Conservation (phyloP, 2,797 vertebrate genomes). For the Luscinia luscinia region DNA sequence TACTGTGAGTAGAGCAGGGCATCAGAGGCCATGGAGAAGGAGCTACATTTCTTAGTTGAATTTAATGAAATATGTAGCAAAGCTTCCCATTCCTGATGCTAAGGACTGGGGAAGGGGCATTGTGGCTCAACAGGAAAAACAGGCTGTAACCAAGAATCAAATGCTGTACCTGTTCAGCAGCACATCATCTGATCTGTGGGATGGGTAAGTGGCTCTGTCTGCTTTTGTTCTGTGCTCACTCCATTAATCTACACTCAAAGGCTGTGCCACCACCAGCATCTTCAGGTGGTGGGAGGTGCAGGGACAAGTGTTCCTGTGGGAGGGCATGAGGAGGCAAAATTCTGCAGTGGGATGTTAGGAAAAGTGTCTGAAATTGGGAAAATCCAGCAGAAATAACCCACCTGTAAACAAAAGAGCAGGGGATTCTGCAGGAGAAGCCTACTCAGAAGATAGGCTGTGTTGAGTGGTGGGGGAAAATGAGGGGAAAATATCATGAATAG, state of each 20-base stretch:
- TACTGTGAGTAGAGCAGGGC: neutral
- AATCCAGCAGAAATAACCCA: neutral
- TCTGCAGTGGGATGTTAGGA: neutral
- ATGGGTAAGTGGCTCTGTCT: neutral
- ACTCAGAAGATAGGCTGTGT: neutral
- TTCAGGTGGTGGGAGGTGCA: neutral
- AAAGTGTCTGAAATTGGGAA: neutral
- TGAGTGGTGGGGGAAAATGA: neutral
- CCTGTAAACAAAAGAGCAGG: neutral
- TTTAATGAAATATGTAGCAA: constrained; percentile 55
- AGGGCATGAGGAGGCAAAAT: neutral
- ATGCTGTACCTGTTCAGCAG: neutral
- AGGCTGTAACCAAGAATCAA: neutral
- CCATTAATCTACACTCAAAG: neutral
- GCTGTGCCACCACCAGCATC: neutral
- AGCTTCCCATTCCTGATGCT: constrained; percentile 3
- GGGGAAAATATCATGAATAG: neutral
- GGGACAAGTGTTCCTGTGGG: rapidly evolving
- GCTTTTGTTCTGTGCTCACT: neutral
- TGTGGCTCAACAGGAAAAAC: neutral
- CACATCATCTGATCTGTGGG: neutral
- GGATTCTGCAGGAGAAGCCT: neutral
- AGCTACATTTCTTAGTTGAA: constrained; percentile 69
- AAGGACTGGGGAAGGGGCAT: neutral
- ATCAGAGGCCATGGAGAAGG: constrained; percentile 7